Evolutionary conservation across 2,888 invertebrate species (phyloP).

Genomic region (Mesorhabditis spiculigera): DNA sequence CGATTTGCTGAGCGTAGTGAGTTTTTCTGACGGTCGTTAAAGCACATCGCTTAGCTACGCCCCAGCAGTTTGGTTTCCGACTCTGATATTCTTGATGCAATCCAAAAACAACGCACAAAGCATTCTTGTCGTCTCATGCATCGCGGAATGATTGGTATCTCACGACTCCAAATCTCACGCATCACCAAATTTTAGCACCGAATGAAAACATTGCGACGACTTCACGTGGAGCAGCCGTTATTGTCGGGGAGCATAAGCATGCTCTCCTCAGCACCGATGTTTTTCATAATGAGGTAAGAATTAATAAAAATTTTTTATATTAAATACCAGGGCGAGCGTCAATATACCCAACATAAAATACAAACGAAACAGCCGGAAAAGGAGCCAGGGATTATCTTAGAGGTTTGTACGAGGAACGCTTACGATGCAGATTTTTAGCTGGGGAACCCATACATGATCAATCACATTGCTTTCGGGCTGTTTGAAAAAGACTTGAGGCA

Average conservation of each 20-base stretch:
- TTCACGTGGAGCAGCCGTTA: slow-evolving; percentile 78
- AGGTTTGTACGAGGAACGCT: slow-evolving; percentile 69
- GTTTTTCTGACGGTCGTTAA: neutral
- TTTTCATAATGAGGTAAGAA: slow-evolving; percentile 71
- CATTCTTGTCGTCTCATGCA: slow-evolving; percentile 77
- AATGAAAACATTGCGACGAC: slow-evolving; percentile 87
- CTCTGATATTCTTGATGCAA: slow-evolving; percentile 88
- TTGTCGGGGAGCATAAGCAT: slow-evolving; percentile 82
- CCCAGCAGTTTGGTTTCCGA: slow-evolving; percentile 81
- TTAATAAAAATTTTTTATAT: neutral
- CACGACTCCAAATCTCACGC: slow-evolving; percentile 11
- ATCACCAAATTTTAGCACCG: slow-evolving; percentile 66
- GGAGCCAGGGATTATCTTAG: slow-evolving; percentile 69
- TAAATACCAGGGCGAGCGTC: neutral
- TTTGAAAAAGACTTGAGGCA: slow-evolving; percentile 90
- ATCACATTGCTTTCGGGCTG: slow-evolving; percentile 83
- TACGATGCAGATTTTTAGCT: slow-evolving; percentile 71
- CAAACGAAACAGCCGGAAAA: slow-evolving; percentile 8
- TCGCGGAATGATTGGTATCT: slow-evolving; percentile 65
- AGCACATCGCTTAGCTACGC: slow-evolving; percentile 67
- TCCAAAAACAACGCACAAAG: slow-evolving; percentile 78
- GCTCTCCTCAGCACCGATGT: slow-evolving; percentile 85
- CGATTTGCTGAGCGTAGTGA: slow-evolving; percentile 76
- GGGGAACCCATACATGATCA: slow-evolving; percentile 75
- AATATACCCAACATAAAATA: neutral